Conservation (phyloP, 1,140 invertebrate genomes). For the Propsilocerus akamusi region DNA sequence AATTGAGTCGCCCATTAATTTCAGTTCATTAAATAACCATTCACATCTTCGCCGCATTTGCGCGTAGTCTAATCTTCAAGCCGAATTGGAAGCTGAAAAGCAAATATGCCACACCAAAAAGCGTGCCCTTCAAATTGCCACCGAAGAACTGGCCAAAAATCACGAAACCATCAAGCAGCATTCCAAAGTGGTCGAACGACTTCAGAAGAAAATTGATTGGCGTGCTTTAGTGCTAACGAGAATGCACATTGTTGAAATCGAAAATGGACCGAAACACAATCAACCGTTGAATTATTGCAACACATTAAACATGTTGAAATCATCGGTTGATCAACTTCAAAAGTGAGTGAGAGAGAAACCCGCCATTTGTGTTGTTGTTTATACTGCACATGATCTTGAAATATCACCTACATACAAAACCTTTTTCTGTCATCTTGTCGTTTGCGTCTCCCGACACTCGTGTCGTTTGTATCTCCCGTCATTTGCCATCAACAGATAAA, state of each 20-base stretch:
- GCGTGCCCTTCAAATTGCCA: slow-evolving; percentile 20
- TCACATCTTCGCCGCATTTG: not conserved
- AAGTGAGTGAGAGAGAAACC: too few species aligned
- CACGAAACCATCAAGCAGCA: slow-evolving; percentile 22
- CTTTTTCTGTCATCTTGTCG: not conserved
- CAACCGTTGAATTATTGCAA: too few species aligned
- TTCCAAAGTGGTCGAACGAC: slow-evolving; percentile 13
- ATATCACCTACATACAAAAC: not conserved
- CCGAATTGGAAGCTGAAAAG: slow-evolving; percentile 20
- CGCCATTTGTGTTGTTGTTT: too few species aligned
- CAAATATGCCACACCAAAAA: slow-evolving; percentile 20
- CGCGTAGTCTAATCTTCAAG: slow-evolving; percentile 16
- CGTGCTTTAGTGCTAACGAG: slow-evolving; percentile 19
- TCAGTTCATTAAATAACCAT: not conserved
- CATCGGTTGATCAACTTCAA: too few species aligned
- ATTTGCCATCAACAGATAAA: too few species aligned
- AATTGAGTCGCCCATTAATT: not conserved
- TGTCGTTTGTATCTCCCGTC: not conserved
- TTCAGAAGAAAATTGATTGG: slow-evolving; percentile 18
- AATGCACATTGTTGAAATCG: too few species aligned
- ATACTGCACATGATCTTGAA: slow-evolving; percentile 3
- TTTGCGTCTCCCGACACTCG: not conserved
- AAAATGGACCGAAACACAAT: too few species aligned
- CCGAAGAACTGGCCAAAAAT: slow-evolving; percentile 22
- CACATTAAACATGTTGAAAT: too few species aligned